Percentiles rank a stretch among this genome's conserved stretches.
Conservation (phyloP, 2,113 vertebrate genomes). For the Sinocyclocheilus anophthalmus region DNA sequence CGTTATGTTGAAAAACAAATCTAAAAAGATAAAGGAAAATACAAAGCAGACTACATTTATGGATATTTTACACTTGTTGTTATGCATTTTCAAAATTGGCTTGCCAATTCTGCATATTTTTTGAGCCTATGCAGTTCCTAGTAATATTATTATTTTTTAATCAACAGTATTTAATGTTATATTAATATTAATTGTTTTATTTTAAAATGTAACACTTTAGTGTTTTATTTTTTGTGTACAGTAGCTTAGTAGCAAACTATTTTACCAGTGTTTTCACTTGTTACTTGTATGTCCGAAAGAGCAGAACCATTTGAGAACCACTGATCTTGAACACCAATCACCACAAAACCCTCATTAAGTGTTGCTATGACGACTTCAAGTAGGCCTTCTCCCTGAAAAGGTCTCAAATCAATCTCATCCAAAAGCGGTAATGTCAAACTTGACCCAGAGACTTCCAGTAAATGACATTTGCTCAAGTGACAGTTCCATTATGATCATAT, state of each 20-base stretch:
- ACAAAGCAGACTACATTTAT: background rate
- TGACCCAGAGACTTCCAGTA: conserved; percentile 21
- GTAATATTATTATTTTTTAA: too few relatives aligned
- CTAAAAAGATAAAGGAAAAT: too few relatives aligned
- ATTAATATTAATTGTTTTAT: too few relatives aligned
- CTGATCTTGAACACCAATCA: background rate
- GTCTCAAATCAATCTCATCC: conserved; percentile 28
- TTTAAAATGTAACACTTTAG: too few relatives aligned
- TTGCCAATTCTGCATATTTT: too few relatives aligned
- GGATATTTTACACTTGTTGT: background rate
- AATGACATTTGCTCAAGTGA: conserved; percentile 32
- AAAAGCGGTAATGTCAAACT: conserved; percentile 8
- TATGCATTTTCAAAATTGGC: too few relatives aligned
- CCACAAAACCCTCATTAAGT: background rate
- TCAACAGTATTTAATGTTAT: too few relatives aligned
- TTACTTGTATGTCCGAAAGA: background rate
- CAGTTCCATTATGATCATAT: conserved; percentile 41
- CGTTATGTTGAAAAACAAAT: background rate
- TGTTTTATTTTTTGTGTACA: background rate
- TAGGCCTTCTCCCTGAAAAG: conserved; percentile 4
- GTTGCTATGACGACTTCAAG: background rate
- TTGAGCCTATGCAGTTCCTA: background rate
- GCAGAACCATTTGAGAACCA: background rate
- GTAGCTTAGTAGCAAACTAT: background rate
- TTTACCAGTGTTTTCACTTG: background rate